Conservation (phyloP, 1,140 invertebrate species). For the Drosophila sucinea region DNA sequence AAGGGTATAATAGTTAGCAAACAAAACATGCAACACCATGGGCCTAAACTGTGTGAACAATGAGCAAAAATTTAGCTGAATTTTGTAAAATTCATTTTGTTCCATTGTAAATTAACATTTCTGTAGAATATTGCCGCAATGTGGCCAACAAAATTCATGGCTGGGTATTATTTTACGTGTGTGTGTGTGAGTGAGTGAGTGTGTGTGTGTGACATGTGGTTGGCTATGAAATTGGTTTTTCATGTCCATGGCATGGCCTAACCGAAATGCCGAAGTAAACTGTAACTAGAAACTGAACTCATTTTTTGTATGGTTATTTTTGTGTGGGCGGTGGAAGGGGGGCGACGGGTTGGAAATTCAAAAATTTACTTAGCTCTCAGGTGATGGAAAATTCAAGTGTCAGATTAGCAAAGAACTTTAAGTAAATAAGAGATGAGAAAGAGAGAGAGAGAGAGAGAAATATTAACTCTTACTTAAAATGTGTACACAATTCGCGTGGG, state of each 20-base stretch:
- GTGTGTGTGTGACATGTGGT: constrained; percentile 52
- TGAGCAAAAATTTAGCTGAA: neutral
- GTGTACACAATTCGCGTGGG: constrained; percentile 66
- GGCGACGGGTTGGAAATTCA: neutral
- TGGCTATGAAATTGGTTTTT: constrained; percentile 61
- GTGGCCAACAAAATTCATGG: constrained; percentile 4
- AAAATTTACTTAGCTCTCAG: constrained; percentile 50
- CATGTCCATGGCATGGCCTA: constrained; percentile 35
- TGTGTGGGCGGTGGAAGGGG: neutral
- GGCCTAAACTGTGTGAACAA: neutral
- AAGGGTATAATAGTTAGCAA: constrained; percentile 2
- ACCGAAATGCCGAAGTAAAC: constrained; percentile 10
- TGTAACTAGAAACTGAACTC: constrained; percentile 34
- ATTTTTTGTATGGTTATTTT: neutral
- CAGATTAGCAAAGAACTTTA: constrained; percentile 56
- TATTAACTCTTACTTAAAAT: constrained; percentile 79
- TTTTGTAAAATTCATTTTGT: neutral
- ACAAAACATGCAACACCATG: constrained; percentile 2
- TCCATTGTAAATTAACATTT: constrained; percentile 7
- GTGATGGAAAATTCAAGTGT: constrained; percentile 60
- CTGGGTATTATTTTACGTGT: neutral
- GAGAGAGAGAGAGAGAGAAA: constrained; percentile 25
- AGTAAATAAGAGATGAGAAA: constrained; percentile 8
- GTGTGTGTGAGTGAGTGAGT: neutral
- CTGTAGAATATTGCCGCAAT: neutral